Conservation (phyloP, 1,140 invertebrate genomes). For the Samia ricini region DNA sequence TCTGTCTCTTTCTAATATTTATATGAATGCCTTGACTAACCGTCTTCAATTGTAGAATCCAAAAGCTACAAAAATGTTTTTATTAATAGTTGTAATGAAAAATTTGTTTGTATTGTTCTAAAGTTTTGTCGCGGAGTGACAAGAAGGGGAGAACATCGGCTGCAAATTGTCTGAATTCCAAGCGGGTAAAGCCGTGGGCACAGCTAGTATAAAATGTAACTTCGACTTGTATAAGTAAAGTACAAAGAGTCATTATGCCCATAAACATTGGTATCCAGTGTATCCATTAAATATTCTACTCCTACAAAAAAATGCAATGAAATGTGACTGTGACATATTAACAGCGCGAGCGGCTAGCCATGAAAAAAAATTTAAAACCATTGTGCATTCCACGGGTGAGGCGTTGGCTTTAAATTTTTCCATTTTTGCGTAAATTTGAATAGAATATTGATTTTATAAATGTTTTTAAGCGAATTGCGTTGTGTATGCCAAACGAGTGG, state of each 20-base stretch:
- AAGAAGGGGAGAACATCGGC: too few species aligned
- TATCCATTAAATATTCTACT: background rate
- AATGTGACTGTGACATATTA: background rate
- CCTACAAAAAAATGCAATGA: constrained; percentile 4
- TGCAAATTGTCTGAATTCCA: too few species aligned
- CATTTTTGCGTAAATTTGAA: constrained; percentile 28
- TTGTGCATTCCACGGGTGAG: constrained; percentile 20
- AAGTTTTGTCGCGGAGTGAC: too few species aligned
- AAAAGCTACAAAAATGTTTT: too few species aligned
- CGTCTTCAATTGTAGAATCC: too few species aligned
- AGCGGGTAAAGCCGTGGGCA: background rate
- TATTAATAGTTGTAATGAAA: too few species aligned
- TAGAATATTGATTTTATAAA: constrained; percentile 23
- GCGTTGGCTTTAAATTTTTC: constrained; percentile 20
- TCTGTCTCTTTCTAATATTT: too few species aligned
- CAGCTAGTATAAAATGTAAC: background rate
- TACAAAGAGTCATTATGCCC: background rate
- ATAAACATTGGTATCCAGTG: background rate
- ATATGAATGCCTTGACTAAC: too few species aligned
- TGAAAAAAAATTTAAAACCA: constrained; percentile 17
- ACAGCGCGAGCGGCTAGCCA: background rate
- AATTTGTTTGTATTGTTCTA: too few species aligned
- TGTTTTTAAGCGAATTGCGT: background rate
- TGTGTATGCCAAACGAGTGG: constrained; percentile 1
- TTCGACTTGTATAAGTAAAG: background rate